Base-by-base conservation (phyloP, 2,888 invertebrate species). In the Hypsopygia costalis region DNA sequence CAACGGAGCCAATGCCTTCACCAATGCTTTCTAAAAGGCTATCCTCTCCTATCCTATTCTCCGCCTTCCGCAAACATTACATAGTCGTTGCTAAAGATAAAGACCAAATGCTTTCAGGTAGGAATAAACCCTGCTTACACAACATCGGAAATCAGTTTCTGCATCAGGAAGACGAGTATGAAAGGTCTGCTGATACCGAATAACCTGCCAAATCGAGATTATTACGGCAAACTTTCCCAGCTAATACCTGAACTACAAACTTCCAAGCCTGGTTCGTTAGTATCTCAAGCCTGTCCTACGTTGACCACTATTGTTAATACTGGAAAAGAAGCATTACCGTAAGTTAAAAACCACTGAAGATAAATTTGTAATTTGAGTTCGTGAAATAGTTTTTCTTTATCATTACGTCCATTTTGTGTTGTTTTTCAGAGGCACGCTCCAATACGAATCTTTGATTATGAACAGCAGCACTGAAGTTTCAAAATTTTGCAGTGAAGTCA, bases 41-140 rank as follows among this genome's bases (percentile, higher is more conserved):
- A n/a, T n/a, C n/a, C n/a, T n/a, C n/a, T n/a, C n/a, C n/a, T n/a
- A n/a, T n/a, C n/a, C n/a, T n/a, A n/a, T n/a, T n/a, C n/a, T n/a
- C n/a, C n/a, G n/a, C n/a, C n/a, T n/a, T n/a, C n/a, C n/a, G n/a
- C n/a, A n/a, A n/a, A n/a, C n/a, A n/a, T n/a, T n/a, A n/a, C n/a
- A n/a, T n/a, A n/a, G n/a, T n/a, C n/a, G 16, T 16, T 2, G 4
- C 16, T 16, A 16, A 16, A 4, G 16, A 2, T 4, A 16, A 16
- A 16, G 4, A 16, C 4, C 2, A 16, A 16, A 3, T 16, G 4
- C 16, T 25, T n/a, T 25, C 25, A 25, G 25, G 25, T 25, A n/a
- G 8, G 93, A 37, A 90, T 97, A 36, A 97, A 98, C 66, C 94
- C 97, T 0, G 90, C 91, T 0, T 97, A 95, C 67, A 91, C 93